Conservation (phyloP, 2,888 invertebrate species). For the Deroplatys truncata region DNA sequence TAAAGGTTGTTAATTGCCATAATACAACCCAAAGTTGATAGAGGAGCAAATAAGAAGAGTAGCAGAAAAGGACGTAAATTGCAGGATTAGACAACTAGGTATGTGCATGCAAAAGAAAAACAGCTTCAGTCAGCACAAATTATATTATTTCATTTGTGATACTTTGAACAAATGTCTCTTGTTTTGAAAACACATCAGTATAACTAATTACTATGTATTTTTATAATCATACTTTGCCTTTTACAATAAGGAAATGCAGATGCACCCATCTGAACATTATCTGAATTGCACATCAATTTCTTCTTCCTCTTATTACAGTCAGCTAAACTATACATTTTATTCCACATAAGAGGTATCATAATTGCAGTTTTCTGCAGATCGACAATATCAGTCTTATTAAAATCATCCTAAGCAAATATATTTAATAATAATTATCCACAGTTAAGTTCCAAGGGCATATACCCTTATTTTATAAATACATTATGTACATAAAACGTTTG, state of each 20-base stretch:
- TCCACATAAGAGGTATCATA: background rate
- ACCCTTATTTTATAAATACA: background rate
- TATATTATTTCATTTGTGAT: background rate
- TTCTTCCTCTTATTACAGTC: background rate
- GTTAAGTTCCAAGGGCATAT: background rate
- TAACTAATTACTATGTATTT: background rate
- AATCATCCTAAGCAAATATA: background rate
- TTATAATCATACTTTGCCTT: background rate
- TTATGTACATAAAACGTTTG: background rate
- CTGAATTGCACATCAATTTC: background rate
- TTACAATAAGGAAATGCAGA: background rate
- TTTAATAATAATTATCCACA: background rate
- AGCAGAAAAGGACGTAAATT: too few species aligned
- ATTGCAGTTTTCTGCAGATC: background rate
- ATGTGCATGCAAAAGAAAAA: background rate
- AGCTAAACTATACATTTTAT: background rate
- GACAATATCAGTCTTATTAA: conserved; percentile 5
- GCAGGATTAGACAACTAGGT: too few species aligned
- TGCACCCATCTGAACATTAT: background rate
- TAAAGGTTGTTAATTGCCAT: too few species aligned
- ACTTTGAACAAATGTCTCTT: background rate
- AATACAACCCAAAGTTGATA: too few species aligned
- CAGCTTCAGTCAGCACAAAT: background rate
- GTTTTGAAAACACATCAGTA: background rate
- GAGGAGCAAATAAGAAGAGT: too few species aligned